Evolutionary conservation across 2,797 vertebrate genomes (phyloP), one percentile per base, ranked within the genome.

Genomic region (Rallus crepitans): DNA sequence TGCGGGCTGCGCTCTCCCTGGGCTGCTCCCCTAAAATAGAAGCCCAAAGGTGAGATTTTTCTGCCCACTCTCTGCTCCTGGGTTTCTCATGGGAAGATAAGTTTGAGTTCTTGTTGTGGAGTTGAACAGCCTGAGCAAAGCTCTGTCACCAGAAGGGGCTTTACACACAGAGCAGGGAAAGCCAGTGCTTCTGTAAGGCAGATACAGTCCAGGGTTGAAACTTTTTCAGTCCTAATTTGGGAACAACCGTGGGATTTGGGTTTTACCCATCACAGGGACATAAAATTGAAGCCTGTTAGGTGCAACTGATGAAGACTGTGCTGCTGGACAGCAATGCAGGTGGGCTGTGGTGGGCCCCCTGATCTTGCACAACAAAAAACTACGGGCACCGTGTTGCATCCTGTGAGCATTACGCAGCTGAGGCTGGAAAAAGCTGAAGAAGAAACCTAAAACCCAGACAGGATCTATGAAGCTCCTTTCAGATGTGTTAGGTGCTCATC

Each of bases 321-420:
- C 48, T 12, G 7, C 33, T 47, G 63, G 66, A 8, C 24, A 56
- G 60, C 1, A 3, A 12, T 55, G 65, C 15, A 23, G 68, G n/a
- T 20, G 42, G 75, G 47, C 48, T 89, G 33, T n/a, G 24, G 16
- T 35, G 23, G 15, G 39, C 30, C 2, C 0, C 19, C 9, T 15
- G 50, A 52, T 27, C 61, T 50, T 56, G 40, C 60, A 39, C 31
- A 47, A 35, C 31, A 40, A 56, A 80, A 79, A 27, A 18, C 21
- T n/a, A 5, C 0, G 0, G n/a, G 11, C n/a, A 52, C 47, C 16
- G 1, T 8, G 20, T 12, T 70, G 21, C 4, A 37, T 27, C 23
- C 48, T 30, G 8, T 6, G 31, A 89, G 19, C 20, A 25, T n/a
- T 35, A 28, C n/a, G 35, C 75, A 89, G 25, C 60, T 48, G 72